A percentile compares a stretch with the other conserved stretches of the same genome.
phyloP scores from a whole-genome alignment of 2,888 invertebrate genomes.

The Protonemura montana region DNA sequence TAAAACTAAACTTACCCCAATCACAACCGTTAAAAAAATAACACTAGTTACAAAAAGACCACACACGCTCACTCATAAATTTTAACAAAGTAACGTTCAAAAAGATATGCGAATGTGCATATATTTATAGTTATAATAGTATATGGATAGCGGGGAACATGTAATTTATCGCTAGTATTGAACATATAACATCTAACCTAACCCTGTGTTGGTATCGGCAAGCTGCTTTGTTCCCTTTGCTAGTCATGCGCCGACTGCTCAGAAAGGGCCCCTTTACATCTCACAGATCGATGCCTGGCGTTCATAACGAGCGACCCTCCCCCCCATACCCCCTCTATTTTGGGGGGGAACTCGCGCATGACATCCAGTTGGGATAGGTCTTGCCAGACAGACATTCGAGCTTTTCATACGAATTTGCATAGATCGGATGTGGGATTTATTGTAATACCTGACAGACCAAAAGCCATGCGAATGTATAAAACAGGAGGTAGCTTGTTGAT shows the following conservation, averaged over 20 bases:
- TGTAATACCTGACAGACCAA: not conserved
- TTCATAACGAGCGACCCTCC: not conserved
- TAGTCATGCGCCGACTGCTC: not conserved
- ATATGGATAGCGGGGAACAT: not conserved
- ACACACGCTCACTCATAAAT: not conserved
- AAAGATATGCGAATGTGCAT: not conserved
- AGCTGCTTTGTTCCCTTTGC: not conserved
- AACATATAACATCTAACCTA: not conserved
- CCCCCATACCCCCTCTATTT: not conserved
- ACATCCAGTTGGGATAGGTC: conserved; percentile 2
- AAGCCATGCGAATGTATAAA: too few species aligned
- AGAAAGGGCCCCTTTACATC: not conserved
- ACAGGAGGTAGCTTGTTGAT: too few species aligned
- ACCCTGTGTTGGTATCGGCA: not conserved
- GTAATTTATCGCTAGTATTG: not conserved
- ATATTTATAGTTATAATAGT: too few species aligned
- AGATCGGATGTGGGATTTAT: not conserved
- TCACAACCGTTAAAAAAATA: not conserved
- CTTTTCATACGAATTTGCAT: not conserved
- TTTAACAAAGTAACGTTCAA: not conserved
- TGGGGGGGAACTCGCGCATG: not conserved
- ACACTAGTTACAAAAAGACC: not conserved
- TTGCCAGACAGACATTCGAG: not conserved
- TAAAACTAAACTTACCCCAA: not conserved
- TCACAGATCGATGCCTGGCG: not conserved